Evolutionary conservation across 1,140 invertebrate genomes (phyloP).

Genomic region (Solenopsis fugax): DNA sequence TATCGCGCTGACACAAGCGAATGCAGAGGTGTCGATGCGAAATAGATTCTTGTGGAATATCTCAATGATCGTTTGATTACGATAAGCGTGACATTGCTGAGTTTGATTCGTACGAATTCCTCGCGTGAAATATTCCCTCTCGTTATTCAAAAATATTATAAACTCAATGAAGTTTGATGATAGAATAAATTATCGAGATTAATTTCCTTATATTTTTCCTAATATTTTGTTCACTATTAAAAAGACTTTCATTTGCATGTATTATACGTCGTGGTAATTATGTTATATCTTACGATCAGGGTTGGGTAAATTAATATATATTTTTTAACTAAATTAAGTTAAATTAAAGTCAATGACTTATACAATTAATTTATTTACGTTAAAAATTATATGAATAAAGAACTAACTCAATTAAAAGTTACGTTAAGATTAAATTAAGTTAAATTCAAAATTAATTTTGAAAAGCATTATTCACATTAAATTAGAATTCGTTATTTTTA

Average conservation of each 20-base stretch:
- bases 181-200: neutral
- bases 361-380: no score
- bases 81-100: neutral
- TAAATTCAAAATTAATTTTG: no score
- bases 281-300: neutral
- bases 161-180: neutral
- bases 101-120: neutral
- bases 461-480: no score
- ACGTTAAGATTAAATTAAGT: no score
- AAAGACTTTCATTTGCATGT: neutral
- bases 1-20: no score
- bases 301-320: no score
- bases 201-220: neutral
- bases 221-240: neutral
- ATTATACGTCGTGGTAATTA: neutral
- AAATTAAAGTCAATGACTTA: no score
- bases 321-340: no score
- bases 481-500: no score
- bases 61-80: neutral
- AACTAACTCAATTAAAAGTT: no score
- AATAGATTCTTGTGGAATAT: conserved; percentile 28
- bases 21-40: neutral
- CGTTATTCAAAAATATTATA: neutral
- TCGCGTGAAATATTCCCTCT: neutral
- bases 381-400: no score